Evolutionary conservation across 2,797 vertebrate genomes (phyloP), one percentile per base, ranked within the genome.

Genomic region (Myotis findleyi): DNA sequence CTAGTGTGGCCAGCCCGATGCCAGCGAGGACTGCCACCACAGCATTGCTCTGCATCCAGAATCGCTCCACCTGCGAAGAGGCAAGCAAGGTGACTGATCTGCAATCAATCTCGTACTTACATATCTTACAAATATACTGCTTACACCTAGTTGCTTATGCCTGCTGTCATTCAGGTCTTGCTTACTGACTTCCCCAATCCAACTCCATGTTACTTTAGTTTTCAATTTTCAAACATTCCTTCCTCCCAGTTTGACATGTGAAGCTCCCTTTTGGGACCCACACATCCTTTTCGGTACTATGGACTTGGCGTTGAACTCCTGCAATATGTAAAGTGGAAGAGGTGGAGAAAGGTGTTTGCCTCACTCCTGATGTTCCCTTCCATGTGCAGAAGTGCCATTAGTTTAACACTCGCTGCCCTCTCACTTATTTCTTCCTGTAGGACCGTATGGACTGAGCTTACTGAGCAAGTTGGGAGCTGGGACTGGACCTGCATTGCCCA

Each of bases 11-110:
- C 97, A 99, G 97, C 8, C 99, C 99, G 5, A 99, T 89, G 76
- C 99, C 99, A 0, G 99, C 99, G 87, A 99, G 98, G 96, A 99
- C 99, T 0, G 99, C 99, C 96, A 99, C 97, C 69, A 98, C 99
- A 0, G 99, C 99, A 0, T 99, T 99, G 86, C 99, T 99, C 98
- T 99, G 99, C 96, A 99, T 98, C 99, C 99, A 99, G 98, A 99
- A 99, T 69, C 99, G 98, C 95, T 99, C 99, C 92, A 99, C 99
- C 99, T 99, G 97, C 14, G n/a, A 47, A 93, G 20, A 96, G 87
- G 71, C 10, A 36, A 0, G 6, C 68, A 38, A 21, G 49, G 0
- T n/a, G 53, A 27, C 51, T 9, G 33, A 44, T 6, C 62, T 3
- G 16, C 14, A 36, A 13, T 20, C 51, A 10, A 0, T 11, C 6